Base-by-base conservation (phyloP, 2,113 vertebrate genomes). In the Anguilla japonica region DNA sequence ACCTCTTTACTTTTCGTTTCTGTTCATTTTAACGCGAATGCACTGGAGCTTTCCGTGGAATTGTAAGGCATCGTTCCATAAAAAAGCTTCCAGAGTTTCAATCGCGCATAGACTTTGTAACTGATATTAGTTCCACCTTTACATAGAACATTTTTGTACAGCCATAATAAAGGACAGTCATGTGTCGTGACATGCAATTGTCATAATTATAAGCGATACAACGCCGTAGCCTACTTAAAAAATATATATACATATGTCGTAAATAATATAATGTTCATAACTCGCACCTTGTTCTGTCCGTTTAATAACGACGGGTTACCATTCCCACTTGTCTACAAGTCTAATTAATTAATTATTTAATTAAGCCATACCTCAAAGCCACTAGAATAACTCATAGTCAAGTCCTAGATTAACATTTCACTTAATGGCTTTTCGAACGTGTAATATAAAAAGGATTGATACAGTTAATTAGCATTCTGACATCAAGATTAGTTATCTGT, bases 401-500 rank as follows among this genome's bases (percentile, higher is more conserved):
- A 71, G 26, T 71, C 71, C 71, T 29, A 75, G 71, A 75, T 75
- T 75, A 34, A 75, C 71, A 75, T 75, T 75, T 75, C 71, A 75
- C 71, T 34, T 75, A 75, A 75, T 75, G 71, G 29, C 26, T 75
- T 75, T 75, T 75, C 13, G 71, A 75, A 75, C n/a, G 71, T 75
- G 13, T 13, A 34, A 34, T 75, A 75, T 75, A 75, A 75, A 75
- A 75, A 75, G 71, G 71, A 75, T 75, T 75, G 71, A 75, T 75
- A 75, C 71, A 75, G 71, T 75, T 75, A 75, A 75, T 75, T 75
- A 75, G 26, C 71, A 75, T 75, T 14, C 9, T 75, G 71, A 75
- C 71, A 75, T 75, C 71, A 75, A 75, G 71, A 75, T 75, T 75
- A 75, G 26, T 75, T 75, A 75, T 75, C 71, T 75, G n/a, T 26